Evolutionary conservation across 35 echinoderm and acorn worm genomes (phyloP).

Genomic region (Heliocidaris erythrogramma): DNA sequence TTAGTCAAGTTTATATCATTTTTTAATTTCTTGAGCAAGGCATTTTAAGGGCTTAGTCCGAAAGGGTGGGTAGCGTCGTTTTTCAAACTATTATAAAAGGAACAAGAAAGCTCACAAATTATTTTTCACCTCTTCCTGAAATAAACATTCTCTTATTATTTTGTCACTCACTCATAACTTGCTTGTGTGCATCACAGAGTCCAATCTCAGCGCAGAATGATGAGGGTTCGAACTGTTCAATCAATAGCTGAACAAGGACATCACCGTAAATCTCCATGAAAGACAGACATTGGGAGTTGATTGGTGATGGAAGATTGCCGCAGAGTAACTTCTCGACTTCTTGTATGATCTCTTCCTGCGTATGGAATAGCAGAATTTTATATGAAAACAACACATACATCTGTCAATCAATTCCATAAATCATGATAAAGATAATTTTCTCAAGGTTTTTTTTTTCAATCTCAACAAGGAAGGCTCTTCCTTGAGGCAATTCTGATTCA

Average conservation of each 20-base stretch:
- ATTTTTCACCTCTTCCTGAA: too few relatives aligned
- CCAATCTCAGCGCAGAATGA: not conserved
- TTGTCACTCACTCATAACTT: not conserved
- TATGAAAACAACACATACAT: not conserved
- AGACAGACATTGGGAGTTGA: not conserved
- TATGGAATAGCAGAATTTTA: not conserved
- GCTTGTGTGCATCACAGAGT: not conserved
- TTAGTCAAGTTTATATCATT: too few relatives aligned
- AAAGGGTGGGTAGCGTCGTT: too few relatives aligned
- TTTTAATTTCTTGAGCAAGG: too few relatives aligned
- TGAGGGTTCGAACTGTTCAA: not conserved
- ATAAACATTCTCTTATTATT: not conserved
- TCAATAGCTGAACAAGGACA: conserved; percentile 11
- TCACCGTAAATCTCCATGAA: conserved; percentile 18
- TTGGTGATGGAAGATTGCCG: conserved; percentile 18
- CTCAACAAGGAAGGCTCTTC: too few relatives aligned
- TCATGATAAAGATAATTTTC: too few relatives aligned
- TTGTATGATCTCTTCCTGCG: not conserved
- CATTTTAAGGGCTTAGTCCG: too few relatives aligned
- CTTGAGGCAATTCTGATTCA: too few relatives aligned
- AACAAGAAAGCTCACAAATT: too few relatives aligned
- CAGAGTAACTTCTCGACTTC: conserved; percentile 7
- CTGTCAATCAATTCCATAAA: too few relatives aligned
- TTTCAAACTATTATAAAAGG: too few relatives aligned
- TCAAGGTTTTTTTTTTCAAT: too few relatives aligned